phyloP scores from a whole-genome alignment of 2,113 vertebrate species.

The Microtus richardsoni region DNA sequence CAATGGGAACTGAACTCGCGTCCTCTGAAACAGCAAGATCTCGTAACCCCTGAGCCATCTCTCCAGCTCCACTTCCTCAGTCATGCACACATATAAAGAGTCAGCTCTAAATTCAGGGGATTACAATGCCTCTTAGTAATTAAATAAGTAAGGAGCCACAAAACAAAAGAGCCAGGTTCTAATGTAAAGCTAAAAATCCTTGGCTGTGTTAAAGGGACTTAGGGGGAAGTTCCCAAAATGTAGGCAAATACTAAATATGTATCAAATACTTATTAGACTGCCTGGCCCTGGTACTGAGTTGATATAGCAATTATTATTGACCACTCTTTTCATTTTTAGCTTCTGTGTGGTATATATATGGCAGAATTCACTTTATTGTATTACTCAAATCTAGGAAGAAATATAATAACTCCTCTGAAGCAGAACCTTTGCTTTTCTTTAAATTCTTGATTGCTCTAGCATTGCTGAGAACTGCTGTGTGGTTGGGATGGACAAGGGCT shows the following conservation, averaged over 20 bases:
- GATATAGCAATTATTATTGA: not conserved
- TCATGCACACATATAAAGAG: not conserved
- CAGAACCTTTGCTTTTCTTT: not conserved
- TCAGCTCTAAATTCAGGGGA: not conserved
- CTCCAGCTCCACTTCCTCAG: not conserved
- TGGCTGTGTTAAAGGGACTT: not conserved
- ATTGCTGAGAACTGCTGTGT: not conserved
- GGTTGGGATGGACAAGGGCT: not conserved
- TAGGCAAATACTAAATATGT: not conserved
- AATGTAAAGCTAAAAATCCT: constrained; percentile 6
- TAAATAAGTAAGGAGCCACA: constrained; percentile 16
- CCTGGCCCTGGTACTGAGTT: not conserved
- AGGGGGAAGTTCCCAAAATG: not conserved
- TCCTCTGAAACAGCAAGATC: not conserved
- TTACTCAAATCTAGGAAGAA: not conserved
- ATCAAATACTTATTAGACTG: not conserved
- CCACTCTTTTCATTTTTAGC: not conserved
- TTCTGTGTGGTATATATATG: not conserved
- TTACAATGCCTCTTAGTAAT: not conserved
- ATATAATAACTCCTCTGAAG: not conserved
- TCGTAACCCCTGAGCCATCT: not conserved
- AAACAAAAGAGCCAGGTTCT: constrained; percentile 60
- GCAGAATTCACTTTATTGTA: not conserved
- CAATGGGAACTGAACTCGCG: not conserved
- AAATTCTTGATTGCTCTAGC: not conserved